phyloP scores from a whole-genome alignment of 2,888 invertebrate genomes.

The Scaptomyza flava region DNA sequence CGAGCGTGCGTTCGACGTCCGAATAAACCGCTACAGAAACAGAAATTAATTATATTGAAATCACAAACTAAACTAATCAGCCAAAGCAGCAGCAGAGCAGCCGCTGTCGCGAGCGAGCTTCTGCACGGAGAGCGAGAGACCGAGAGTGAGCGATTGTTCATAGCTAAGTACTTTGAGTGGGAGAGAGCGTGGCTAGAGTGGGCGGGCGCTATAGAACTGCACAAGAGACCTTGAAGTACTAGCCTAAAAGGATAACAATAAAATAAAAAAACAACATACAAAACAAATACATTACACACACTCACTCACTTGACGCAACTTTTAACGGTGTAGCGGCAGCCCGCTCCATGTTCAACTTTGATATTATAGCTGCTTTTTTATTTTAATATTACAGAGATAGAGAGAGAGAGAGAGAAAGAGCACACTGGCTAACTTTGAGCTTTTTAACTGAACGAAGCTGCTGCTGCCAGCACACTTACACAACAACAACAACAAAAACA shows the following conservation, averaged over 20 bases:
- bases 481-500: slow-evolving; percentile 49
- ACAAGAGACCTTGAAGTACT: slow-evolving; percentile 38
- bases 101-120: slow-evolving; percentile 41
- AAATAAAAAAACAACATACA: background rate
- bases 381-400: slow-evolving; percentile 25
- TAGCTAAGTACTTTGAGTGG: slow-evolving; percentile 15
- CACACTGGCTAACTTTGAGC: slow-evolving; percentile 42
- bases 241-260: slow-evolving; percentile 46
- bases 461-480: slow-evolving; percentile 48
- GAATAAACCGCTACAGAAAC: slow-evolving; percentile 77
- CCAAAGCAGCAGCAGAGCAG: slow-evolving; percentile 55
- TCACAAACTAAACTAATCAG: slow-evolving; percentile 79
- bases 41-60: slow-evolving; percentile 77
- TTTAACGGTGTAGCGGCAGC: slow-evolving; percentile 3
- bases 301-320: slow-evolving; percentile 2
- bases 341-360: slow-evolving; percentile 11
- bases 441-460: slow-evolving; percentile 52
- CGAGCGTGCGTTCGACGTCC: slow-evolving; percentile 66
- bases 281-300: background rate
- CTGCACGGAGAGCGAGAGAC: slow-evolving; percentile 5
- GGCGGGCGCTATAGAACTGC: slow-evolving; percentile 25
- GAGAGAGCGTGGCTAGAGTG: slow-evolving; percentile 17
- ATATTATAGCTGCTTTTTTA: slow-evolving; percentile 14
- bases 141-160: slow-evolving; percentile 1
- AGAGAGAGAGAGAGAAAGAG: slow-evolving; percentile 41